Conservation (phyloP, 2,797 vertebrate genomes). For the Hippopotamyrus pictus region DNA sequence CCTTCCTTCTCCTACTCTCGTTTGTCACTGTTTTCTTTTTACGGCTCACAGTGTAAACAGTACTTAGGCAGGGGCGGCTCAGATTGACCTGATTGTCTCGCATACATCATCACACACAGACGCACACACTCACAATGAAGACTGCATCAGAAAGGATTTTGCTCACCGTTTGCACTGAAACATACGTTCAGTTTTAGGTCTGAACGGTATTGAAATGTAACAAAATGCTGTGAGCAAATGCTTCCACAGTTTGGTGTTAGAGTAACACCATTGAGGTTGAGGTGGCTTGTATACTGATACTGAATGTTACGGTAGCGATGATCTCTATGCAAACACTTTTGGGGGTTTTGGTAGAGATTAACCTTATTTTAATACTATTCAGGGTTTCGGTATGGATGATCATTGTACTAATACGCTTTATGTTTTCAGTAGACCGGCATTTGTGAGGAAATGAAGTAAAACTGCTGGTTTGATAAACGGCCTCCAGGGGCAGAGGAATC, state of each 20-base stretch:
- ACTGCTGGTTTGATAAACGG: not conserved
- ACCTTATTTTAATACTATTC: not conserved
- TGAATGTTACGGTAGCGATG: not conserved
- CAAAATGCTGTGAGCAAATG: not conserved
- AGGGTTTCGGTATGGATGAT: not conserved
- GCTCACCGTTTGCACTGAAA: not conserved
- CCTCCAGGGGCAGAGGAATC: not conserved
- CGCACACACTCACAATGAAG: not conserved
- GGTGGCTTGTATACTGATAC: not conserved
- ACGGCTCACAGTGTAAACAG: not conserved
- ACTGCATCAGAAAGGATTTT: not conserved
- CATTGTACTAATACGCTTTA: not conserved
- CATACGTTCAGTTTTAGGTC: not conserved
- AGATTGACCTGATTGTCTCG: not conserved
- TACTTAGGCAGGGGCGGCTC: not conserved
- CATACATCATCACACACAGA: not conserved
- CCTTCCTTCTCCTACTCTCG: not conserved
- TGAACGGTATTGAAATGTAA: not conserved
- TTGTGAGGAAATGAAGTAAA: not conserved
- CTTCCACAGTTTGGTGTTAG: not conserved
- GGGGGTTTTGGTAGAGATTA: not conserved
- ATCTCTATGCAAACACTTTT: not conserved
- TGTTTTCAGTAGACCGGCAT: not conserved
- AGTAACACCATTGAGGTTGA: not conserved
- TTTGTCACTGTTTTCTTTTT: not conserved